phyloP scores from a whole-genome alignment of 1,140 invertebrate species.

The Zophobas atratus region DNA sequence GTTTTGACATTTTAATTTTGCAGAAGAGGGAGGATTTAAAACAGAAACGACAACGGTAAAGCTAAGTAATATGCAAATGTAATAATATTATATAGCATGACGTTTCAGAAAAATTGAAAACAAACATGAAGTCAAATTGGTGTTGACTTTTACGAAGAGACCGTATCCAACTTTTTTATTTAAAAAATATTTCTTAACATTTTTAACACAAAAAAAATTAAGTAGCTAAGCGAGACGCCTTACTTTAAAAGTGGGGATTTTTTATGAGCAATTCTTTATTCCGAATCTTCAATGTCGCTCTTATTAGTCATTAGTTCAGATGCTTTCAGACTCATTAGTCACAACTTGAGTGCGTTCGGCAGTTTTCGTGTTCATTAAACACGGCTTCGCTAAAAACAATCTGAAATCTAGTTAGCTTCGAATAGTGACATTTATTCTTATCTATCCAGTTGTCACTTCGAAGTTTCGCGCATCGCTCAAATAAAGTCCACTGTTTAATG shows the following conservation, averaged over 20 bases:
- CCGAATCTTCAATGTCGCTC: background rate
- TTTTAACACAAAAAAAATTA: no score
- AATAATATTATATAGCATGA: constrained; percentile 46
- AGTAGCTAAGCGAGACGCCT: no score
- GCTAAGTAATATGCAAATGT: constrained; percentile 46
- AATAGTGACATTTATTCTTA: no score
- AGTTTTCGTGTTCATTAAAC: no score
- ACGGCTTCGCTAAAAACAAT: no score
- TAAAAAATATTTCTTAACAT: no score
- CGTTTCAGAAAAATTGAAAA: constrained; percentile 44
- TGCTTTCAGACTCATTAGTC: no score
- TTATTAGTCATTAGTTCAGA: background rate
- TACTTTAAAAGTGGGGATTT: no score
- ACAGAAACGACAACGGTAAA: constrained; percentile 45
- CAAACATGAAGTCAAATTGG: constrained; percentile 39
- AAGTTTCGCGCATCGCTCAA: no score
- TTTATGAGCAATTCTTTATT: background rate
- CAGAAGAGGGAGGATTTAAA: constrained; percentile 35
- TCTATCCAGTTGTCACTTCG: background rate
- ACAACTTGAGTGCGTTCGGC: no score
- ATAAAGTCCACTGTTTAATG: no score
- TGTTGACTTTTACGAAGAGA: constrained; percentile 36
- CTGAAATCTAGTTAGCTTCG: no score
- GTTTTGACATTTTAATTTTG: constrained; percentile 45
- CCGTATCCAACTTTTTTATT: background rate